phyloP scores from a whole-genome alignment of 2,797 vertebrate species.

The Crenuchus spilurus region DNA sequence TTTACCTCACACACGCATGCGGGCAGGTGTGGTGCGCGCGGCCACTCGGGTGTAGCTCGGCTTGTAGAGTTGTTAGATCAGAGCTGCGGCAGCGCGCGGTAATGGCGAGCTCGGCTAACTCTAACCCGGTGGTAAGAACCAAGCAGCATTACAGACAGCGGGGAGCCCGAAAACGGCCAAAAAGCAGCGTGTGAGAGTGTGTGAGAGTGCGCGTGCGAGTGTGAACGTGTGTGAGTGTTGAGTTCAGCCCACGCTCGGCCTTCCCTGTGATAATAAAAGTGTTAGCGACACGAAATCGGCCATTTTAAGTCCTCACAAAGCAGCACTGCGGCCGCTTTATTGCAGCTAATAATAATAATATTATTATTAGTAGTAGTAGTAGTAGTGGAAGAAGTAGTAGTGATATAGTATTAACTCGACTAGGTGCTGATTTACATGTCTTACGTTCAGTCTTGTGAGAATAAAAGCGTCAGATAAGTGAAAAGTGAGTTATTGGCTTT shows the following conservation, averaged over 20 bases:
- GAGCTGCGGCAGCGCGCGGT: conserved; percentile 62
- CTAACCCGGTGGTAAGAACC: conserved; percentile 96
- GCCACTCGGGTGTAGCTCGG: background rate
- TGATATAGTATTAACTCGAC: too few relatives aligned
- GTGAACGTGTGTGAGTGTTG: conserved; percentile 31
- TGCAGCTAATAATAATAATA: background rate
- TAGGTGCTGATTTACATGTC: too few relatives aligned
- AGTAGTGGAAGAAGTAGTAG: too few relatives aligned
- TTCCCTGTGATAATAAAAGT: conserved; percentile 59
- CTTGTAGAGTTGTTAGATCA: too few relatives aligned
- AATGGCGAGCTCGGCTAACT: conserved; percentile 96
- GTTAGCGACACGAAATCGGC: conserved; percentile 61
- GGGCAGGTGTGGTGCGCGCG: background rate
- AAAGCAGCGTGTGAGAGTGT: conserved; percentile 60
- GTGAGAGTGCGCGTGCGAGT: conserved; percentile 30
- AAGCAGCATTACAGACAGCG: conserved; percentile 62
- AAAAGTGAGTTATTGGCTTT: too few relatives aligned
- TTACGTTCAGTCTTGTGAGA: too few relatives aligned
- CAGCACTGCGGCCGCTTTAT: too few relatives aligned
- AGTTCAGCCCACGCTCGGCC: conserved; percentile 61
- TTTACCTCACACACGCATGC: background rate
- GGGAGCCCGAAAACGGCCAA: conserved; percentile 61
- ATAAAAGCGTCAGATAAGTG: too few relatives aligned
- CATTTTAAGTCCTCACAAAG: conserved; percentile 65
- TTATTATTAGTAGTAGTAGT: background rate